phyloP scores from a whole-genome alignment of 2,113 vertebrate genomes.

The Tetrax tetrax region DNA sequence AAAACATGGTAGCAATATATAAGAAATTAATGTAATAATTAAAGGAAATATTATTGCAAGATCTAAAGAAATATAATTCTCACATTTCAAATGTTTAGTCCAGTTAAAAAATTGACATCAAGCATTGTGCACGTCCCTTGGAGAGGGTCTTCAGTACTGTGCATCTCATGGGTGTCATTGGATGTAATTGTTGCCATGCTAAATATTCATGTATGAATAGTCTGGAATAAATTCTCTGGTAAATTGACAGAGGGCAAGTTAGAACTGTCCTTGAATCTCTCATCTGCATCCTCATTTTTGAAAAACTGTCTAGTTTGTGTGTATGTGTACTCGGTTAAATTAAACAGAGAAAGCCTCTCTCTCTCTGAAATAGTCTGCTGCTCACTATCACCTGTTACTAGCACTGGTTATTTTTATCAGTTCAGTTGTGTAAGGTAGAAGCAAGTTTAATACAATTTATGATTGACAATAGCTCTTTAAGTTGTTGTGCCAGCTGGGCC shows the following conservation, averaged over 20 bases:
- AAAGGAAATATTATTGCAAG: not conserved
- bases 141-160: constrained; percentile 35
- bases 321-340: constrained; percentile 38
- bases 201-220: constrained; percentile 79
- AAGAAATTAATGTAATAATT: constrained; percentile 23
- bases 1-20: not conserved
- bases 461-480: not conserved
- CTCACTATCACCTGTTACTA: not conserved
- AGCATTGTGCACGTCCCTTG: not conserved
- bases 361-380: not conserved
- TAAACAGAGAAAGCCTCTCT: not conserved
- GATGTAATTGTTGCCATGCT: constrained; percentile 74
- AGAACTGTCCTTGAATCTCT: constrained; percentile 77
- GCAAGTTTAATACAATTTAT: not conserved
- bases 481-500: not conserved
- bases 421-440: not conserved
- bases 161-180: constrained; percentile 71
- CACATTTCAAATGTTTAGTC: constrained; percentile 39
- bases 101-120: constrained; percentile 22
- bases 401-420: not conserved
- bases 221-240: constrained; percentile 72
- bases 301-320: constrained; percentile 69
- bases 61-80: not conserved
- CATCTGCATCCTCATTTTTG: constrained; percentile 73
- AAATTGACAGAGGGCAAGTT: constrained; percentile 78